phyloP scores from a whole-genome alignment of 2,888 invertebrate species.

The Polylopha cassiicola region DNA sequence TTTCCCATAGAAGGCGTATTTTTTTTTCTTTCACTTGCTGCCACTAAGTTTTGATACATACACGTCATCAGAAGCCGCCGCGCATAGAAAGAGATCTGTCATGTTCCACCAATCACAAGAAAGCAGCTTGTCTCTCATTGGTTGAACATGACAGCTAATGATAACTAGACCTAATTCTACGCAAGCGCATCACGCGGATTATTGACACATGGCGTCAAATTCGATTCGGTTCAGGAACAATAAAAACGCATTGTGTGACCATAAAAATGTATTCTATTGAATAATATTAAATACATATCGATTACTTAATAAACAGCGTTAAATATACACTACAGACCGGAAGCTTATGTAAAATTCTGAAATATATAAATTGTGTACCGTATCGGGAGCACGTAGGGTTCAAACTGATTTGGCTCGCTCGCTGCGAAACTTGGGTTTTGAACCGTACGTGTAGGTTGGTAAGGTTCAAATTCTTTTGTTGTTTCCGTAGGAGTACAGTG shows the following conservation, averaged over 20 bases:
- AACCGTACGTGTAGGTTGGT: neutral
- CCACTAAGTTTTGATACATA: too few relatives aligned
- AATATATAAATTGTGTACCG: conserved; percentile 27
- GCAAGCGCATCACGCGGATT: too few relatives aligned
- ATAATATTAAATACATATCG: conserved; percentile 59
- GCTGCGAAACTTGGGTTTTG: neutral
- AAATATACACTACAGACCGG: conserved; percentile 30
- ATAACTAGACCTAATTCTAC: too few relatives aligned
- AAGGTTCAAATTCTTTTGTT: conserved; percentile 59
- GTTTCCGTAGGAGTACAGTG: conserved; percentile 71
- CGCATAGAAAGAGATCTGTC: too few relatives aligned
- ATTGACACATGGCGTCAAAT: conserved; percentile 6
- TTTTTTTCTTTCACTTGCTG: too few relatives aligned
- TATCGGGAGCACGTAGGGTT: conserved; percentile 1
- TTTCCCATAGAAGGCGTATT: too few relatives aligned
- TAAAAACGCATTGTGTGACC: conserved; percentile 50
- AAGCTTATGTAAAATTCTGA: conserved; percentile 23
- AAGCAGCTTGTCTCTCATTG: too few relatives aligned
- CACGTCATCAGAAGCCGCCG: too few relatives aligned
- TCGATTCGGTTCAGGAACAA: conserved; percentile 9
- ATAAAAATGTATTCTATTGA: conserved; percentile 61
- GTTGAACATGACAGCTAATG: too few relatives aligned
- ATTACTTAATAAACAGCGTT: conserved; percentile 38
- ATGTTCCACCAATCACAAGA: too few relatives aligned
- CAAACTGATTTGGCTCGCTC: neutral